phyloP scores from a whole-genome alignment of 2,113 vertebrate genomes.

The Spermophilus dauricus region DNA sequence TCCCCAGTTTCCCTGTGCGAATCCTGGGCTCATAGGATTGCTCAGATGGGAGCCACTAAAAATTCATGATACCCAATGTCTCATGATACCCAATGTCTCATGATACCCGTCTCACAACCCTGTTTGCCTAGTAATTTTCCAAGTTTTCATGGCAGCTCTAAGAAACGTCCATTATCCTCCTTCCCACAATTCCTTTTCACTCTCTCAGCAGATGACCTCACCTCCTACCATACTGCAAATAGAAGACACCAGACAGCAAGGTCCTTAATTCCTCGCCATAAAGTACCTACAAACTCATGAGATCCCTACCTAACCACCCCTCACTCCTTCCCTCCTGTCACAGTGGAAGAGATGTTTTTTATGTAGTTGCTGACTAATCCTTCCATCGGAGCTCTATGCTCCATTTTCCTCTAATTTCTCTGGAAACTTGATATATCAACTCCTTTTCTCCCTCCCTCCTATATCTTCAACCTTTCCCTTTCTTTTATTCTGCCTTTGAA shows the following conservation, averaged over 20 bases:
- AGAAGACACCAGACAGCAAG: background rate
- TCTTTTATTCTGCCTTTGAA: background rate
- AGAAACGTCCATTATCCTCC: background rate
- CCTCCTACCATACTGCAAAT: background rate
- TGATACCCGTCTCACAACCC: background rate
- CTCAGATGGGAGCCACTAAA: background rate
- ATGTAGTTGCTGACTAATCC: background rate
- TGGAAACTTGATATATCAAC: background rate
- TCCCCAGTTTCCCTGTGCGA: background rate
- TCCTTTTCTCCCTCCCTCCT: too few relatives aligned
- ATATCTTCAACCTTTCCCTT: too few relatives aligned
- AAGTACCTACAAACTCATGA: background rate
- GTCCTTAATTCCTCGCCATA: background rate
- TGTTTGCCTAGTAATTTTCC: background rate
- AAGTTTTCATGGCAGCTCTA: too few relatives aligned
- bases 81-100: background rate
- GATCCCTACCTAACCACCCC: background rate
- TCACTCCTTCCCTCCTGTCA: background rate
- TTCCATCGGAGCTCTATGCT: background rate
- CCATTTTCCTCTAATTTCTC: background rate
- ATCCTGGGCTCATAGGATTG: background rate
- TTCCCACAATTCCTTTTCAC: background rate
- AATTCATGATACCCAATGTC: background rate
- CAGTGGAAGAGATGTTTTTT: background rate
- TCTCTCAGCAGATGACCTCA: background rate